phyloP scores from a whole-genome alignment of 2,888 invertebrate genomes.

The Heteropelma amictum region DNA sequence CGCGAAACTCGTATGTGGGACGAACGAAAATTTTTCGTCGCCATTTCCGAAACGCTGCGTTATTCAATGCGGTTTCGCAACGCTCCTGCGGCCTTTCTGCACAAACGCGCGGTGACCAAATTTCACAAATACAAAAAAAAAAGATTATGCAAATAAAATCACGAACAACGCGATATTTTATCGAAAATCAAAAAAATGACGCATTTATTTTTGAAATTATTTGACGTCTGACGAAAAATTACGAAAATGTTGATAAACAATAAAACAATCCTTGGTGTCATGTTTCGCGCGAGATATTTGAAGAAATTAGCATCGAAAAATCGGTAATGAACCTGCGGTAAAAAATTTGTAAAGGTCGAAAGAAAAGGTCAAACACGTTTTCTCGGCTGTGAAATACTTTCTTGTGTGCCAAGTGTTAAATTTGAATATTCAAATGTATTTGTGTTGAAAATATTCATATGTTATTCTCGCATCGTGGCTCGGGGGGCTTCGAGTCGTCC shows the following conservation, averaged over 20 bases:
- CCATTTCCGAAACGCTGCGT: slow-evolving; percentile 5
- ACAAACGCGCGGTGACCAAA: no score
- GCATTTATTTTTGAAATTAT: no score
- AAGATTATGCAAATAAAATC: neutral
- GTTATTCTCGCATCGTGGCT: no score
- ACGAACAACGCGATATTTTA: no score
- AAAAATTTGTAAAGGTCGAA: neutral
- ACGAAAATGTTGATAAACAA: no score
- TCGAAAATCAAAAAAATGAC: neutral
- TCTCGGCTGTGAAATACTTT: no score
- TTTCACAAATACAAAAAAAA: neutral
- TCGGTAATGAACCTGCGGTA: neutral
- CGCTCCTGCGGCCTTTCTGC: neutral
- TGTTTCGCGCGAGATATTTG: neutral
- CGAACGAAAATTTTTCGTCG: neutral
- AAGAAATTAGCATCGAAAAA: neutral
- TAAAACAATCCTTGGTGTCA: neutral
- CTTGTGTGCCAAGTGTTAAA: no score
- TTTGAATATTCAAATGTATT: no score
- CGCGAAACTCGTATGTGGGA: neutral
- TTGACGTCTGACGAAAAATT: no score
- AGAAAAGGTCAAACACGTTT: neutral
- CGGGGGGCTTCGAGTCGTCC: neutral
- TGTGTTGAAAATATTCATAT: no score
- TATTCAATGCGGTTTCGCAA: neutral